Evolutionary conservation across 2,797 vertebrate genomes (phyloP).

Genomic region (Carduelis carduelis): DNA sequence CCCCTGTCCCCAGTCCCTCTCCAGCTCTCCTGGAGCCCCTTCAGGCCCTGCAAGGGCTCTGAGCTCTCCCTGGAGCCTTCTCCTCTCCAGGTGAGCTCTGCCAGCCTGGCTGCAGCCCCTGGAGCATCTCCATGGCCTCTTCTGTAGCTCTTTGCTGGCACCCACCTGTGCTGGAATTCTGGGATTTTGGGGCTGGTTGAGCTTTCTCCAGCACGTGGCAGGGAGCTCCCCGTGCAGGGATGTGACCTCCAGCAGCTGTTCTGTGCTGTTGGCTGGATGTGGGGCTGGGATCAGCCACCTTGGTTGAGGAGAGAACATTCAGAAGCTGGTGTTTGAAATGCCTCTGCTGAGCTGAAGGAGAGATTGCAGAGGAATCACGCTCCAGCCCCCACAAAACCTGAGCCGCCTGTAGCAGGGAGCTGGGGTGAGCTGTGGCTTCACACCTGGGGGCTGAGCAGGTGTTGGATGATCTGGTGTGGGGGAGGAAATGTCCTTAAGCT

Average conservation of each 20-base stretch:
- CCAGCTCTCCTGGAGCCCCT: background rate
- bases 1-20: background rate
- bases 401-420: background rate
- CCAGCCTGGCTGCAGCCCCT: background rate
- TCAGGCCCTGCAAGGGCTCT: accelerated
- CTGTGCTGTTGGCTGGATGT: background rate
- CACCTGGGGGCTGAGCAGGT: background rate
- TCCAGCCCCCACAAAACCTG: background rate
- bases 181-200: background rate
- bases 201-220: accelerated
- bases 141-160: background rate
- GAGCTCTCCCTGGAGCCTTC: background rate
- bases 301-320: background rate
- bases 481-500: background rate
- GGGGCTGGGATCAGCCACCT: background rate
- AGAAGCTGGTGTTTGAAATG: background rate
- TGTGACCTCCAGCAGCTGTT: background rate
- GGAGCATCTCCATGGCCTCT: background rate
- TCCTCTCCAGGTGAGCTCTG: background rate
- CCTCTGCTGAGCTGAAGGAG: background rate
- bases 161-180: background rate
- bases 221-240: background rate
- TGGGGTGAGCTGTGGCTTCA: background rate
- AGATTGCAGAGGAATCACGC: accelerated
- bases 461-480: background rate